These are phyloP conservation scores for Xylocopa sonorina DNA, from an alignment of 1,140 invertebrate genomes.

Conservation along the genomic window DNA sequence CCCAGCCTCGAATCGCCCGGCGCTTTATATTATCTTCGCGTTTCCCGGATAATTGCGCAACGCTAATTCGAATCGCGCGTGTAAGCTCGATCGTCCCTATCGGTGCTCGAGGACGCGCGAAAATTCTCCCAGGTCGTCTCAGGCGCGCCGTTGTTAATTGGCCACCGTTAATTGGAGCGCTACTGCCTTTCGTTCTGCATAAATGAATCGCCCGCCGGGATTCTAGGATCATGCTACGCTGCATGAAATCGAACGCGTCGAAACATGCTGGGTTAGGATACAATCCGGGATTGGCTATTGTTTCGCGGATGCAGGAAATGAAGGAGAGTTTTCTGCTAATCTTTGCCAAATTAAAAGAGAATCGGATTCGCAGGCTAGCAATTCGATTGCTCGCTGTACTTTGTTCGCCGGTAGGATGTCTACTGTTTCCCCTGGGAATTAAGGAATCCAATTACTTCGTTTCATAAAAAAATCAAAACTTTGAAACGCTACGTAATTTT, in stretches of 20 bases:
- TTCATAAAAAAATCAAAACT: too few species aligned
- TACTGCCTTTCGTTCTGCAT: background rate
- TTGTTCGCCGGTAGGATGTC: too few species aligned
- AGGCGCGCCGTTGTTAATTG: conserved; percentile 11
- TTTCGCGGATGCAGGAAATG: background rate
- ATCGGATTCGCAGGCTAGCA: background rate
- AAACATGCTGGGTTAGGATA: too few species aligned
- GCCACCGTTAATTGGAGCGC: background rate
- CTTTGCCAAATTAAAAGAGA: background rate
- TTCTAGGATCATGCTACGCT: too few species aligned
- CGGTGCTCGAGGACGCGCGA: background rate
- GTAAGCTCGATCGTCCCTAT: background rate
- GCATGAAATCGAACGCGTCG: background rate
- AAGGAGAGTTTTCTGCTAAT: background rate
- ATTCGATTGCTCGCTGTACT: background rate
- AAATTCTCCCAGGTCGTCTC: background rate
- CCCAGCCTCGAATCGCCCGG: background rate
- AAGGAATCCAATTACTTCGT: too few species aligned
- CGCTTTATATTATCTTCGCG: background rate
- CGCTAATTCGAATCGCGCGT: background rate
- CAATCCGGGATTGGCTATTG: background rate
- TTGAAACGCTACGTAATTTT: too few species aligned
- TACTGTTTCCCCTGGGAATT: too few species aligned
- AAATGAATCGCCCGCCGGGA: background rate
- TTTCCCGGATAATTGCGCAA: background rate